Percentiles rank a stretch among this genome's conserved stretches.
phyloP scores from a whole-genome alignment of 2,797 vertebrate species.

The Semotilus atromaculatus region DNA sequence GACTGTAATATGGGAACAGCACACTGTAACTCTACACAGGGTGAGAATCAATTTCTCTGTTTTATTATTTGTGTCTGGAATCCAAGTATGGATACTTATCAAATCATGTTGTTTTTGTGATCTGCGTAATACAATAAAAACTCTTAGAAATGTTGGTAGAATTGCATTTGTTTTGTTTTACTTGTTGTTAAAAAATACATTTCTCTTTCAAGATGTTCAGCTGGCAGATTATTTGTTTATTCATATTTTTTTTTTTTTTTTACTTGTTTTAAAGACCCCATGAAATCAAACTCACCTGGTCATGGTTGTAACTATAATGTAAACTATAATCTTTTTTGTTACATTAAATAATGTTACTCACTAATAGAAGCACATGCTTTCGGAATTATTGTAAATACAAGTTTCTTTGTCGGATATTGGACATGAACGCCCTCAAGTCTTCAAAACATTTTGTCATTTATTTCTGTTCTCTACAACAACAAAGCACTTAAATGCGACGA shows the following conservation, averaged over 20 bases:
- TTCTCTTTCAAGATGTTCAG: not conserved
- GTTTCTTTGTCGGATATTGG: not conserved
- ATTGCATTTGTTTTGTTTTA: not conserved
- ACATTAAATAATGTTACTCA: not conserved
- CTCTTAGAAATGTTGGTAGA: not conserved
- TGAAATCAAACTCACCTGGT: not conserved
- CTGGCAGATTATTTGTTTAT: too few relatives aligned
- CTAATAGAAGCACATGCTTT: not conserved
- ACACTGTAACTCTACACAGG: constrained; percentile 92
- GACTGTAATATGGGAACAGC: constrained; percentile 93
- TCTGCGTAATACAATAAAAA: not conserved
- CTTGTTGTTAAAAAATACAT: not conserved
- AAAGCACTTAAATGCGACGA: not conserved
- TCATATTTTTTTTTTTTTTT: too few relatives aligned
- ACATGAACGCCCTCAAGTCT: not conserved
- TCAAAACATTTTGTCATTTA: not conserved
- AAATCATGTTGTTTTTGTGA: not conserved
- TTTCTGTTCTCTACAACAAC: not conserved
- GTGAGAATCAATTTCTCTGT: constrained; percentile 76
- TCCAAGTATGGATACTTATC: not conserved
- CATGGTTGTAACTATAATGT: not conserved
- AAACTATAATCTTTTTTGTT: not conserved
- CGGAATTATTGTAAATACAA: not conserved
- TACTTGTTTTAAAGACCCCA: not conserved
- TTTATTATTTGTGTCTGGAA: constrained; percentile 1